Evolutionary conservation across 2,113 vertebrate species (phyloP), one percentile per base, ranked within the genome.

Genomic region (Anolis sagrei): DNA sequence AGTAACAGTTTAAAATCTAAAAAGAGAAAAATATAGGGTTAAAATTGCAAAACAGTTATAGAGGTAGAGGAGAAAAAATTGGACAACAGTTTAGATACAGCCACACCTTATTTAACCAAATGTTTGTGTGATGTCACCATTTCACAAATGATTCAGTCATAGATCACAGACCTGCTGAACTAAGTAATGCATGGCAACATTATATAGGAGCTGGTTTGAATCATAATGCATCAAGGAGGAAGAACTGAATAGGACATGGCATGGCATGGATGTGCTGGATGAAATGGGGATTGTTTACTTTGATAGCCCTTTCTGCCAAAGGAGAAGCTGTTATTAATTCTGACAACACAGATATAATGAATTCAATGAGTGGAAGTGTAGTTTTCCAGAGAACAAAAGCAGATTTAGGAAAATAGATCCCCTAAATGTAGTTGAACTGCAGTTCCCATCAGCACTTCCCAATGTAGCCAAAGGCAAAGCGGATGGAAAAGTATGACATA

Each of bases 51-150:
- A 5, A 78, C 34, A 27, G 5, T 13, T 54, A 66, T 80, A 8
- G 18, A 44, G 18, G 18, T 49, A 0, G 3, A 39, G 39, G 23
- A 36, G 44, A 36, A 23, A 62, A 27, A 39, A 34, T 5, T 34
- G 6, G 1, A 7, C 4, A 13, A 64, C 29, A 75, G 48, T 75
- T 75, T 4, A 64, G 19, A 62, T 48, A 64, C n/a, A 5, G 44
- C 25, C 64, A 27, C 72, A 91, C 85, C 81, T 85, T 90, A 66
- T 13, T 66, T 81, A 73, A 84, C 68, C 79, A 49, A 16, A 62
- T 81, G 70, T 13, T 88, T 79, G 16, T 32, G 79, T 81, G 84
- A 72, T 90, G 87, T 86, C 87, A 73, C 84, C 81, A 77, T 39
- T 85, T 79, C 72, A 87, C 86, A 73, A 51, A 25, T 54, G 88